Conservation (phyloP, 2,113 vertebrate genomes). For the Calidris pugnax region DNA sequence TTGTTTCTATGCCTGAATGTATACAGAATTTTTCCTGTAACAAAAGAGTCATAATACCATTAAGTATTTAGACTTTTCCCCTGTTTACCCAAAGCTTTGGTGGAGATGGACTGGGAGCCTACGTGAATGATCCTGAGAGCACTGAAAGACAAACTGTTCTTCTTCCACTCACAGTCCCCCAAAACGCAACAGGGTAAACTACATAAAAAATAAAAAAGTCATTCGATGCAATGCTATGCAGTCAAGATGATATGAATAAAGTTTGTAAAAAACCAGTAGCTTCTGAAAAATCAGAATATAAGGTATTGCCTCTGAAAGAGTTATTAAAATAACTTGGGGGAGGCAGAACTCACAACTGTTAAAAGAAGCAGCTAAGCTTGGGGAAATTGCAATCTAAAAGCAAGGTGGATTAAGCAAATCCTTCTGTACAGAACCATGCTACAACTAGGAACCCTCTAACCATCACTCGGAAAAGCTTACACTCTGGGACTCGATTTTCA, state of each 20-base stretch:
- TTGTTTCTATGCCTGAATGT: not conserved
- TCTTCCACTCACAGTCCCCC: not conserved
- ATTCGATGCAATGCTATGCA: not conserved
- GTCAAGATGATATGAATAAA: not conserved
- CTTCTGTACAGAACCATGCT: conserved; percentile 66
- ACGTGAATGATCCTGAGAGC: not conserved
- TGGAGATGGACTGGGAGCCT: not conserved
- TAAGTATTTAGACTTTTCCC: not conserved
- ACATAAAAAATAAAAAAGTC: not conserved
- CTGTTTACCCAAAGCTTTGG: not conserved
- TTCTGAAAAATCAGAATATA: conserved; percentile 43
- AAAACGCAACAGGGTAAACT: not conserved
- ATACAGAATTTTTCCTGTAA: not conserved
- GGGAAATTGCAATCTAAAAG: conserved; percentile 69
- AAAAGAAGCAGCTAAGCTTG: conserved; percentile 67
- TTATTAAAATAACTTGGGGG: conserved; percentile 46
- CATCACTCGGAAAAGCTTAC: conserved; percentile 47
- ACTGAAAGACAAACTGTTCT: not conserved
- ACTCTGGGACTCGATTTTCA: conserved; percentile 60
- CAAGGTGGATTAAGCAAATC: conserved; percentile 70
- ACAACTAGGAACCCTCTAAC: conserved; percentile 65
- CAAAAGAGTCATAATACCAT: not conserved
- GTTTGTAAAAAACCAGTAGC: conserved; percentile 15
- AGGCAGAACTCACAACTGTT: conserved; percentile 54
- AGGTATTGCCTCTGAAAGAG: conserved; percentile 41